Conservation (phyloP, 2,888 invertebrate species). For the Drosophila lutescens region DNA sequence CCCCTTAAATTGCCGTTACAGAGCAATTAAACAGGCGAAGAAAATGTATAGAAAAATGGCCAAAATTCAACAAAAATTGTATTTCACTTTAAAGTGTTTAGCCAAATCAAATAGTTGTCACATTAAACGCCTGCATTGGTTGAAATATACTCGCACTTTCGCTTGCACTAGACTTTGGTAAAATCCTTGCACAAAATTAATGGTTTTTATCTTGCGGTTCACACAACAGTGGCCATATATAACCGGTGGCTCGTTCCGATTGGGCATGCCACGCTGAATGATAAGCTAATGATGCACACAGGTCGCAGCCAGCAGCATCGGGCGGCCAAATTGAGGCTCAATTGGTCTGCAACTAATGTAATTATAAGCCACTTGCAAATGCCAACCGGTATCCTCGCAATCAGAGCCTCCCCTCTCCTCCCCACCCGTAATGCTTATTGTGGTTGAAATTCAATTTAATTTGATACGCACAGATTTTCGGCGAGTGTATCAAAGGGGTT, state of each 20-base stretch:
- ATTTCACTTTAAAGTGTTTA: no score
- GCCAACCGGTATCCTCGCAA: conserved; percentile 27
- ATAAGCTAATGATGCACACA: conserved; percentile 69
- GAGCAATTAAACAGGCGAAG: neutral
- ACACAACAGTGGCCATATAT: conserved; percentile 32
- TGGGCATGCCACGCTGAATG: conserved; percentile 46
- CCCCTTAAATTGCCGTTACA: neutral
- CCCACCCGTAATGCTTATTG: conserved; percentile 56
- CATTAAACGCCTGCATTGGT: no score
- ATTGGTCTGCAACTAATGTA: conserved; percentile 66
- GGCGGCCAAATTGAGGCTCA: conserved; percentile 52
- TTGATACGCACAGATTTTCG: conserved; percentile 61
- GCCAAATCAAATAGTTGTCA: no score
- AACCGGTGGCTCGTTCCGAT: conserved; percentile 10
- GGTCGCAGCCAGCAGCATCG: conserved; percentile 34
- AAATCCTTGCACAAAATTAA: conserved; percentile 16
- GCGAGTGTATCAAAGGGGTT: conserved; percentile 48
- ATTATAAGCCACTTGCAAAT: conserved; percentile 66
- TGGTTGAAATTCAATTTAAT: conserved; percentile 73
- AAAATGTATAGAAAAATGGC: no score
- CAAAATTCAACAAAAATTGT: no score
- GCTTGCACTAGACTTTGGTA: neutral
- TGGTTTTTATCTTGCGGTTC: conserved; percentile 35
- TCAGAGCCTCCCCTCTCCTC: neutral
- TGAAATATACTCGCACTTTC: neutral